phyloP scores from a whole-genome alignment of 1,140 invertebrate species.

The Neodiprion fabricii region DNA sequence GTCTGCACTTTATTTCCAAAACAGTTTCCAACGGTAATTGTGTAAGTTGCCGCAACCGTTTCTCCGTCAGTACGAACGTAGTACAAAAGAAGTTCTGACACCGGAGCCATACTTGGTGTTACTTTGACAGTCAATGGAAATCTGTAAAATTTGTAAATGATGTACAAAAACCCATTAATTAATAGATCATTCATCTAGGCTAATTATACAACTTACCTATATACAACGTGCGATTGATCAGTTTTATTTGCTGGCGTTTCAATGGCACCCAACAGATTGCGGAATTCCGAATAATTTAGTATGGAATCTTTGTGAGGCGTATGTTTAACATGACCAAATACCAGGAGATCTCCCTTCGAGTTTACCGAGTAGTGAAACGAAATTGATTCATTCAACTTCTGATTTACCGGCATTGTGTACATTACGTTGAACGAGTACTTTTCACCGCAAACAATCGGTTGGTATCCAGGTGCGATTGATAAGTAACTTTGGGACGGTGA shows the following conservation, averaged over 20 bases:
- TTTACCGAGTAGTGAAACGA: constrained; percentile 58
- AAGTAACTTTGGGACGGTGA: constrained; percentile 58
- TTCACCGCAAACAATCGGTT: constrained; percentile 53
- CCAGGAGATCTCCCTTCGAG: constrained; percentile 51
- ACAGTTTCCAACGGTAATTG: constrained; percentile 63
- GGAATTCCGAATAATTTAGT: constrained; percentile 54
- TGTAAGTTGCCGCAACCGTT: constrained; percentile 66
- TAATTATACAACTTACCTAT: constrained; percentile 35
- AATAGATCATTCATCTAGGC: not conserved
- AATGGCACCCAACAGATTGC: constrained; percentile 48
- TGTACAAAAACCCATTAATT: not conserved
- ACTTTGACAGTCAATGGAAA: constrained; percentile 60
- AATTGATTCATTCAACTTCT: constrained; percentile 38
- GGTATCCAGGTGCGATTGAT: constrained; percentile 49
- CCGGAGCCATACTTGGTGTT: constrained; percentile 75
- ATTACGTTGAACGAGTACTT: constrained; percentile 58
- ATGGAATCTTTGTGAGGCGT: constrained; percentile 49
- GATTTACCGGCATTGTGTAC: constrained; percentile 48
- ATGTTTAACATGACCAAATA: constrained; percentile 55
- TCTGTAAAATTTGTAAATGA: constrained; percentile 25
- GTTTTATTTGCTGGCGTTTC: constrained; percentile 43
- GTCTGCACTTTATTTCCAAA: constrained; percentile 66
- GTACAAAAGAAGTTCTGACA: constrained; percentile 77
- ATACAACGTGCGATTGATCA: constrained; percentile 38
- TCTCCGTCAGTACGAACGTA: constrained; percentile 78